Conservation (phyloP, 1,140 invertebrate species). For the Sycophila sp. region DNA sequence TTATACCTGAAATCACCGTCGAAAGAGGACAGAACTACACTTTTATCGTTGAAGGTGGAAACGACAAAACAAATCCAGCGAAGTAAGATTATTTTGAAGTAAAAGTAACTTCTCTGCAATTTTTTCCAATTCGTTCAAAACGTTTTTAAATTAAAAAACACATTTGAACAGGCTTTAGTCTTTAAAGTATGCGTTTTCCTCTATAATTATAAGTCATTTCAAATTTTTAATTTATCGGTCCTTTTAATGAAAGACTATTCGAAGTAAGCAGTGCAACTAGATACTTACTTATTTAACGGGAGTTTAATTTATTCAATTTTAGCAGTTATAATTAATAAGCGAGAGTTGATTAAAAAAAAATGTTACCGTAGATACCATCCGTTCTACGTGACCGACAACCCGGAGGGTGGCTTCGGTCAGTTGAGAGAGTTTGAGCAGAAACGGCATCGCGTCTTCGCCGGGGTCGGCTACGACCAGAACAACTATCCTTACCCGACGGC, state of each 20-base stretch:
- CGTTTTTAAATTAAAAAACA: too few relatives aligned
- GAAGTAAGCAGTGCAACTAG: too few relatives aligned
- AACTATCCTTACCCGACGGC: conserved; percentile 83
- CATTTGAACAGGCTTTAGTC: too few relatives aligned
- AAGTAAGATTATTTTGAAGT: conserved; percentile 59
- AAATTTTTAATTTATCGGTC: too few relatives aligned
- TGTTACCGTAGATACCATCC: conserved; percentile 93
- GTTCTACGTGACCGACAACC: conserved; percentile 90
- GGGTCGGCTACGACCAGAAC: conserved; percentile 78
- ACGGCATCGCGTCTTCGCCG: conserved; percentile 81
- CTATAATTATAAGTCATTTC: too few relatives aligned
- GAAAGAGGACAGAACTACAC: conserved; percentile 89
- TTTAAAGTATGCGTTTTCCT: too few relatives aligned
- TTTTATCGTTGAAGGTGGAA: conserved; percentile 86
- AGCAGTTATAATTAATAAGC: too few relatives aligned
- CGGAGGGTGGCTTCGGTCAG: conserved; percentile 85
- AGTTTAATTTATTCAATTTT: too few relatives aligned
- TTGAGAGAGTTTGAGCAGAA: conserved; percentile 75
- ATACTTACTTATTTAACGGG: too few relatives aligned
- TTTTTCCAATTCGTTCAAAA: too few relatives aligned
- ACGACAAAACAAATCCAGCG: conserved; percentile 73
- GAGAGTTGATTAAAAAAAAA: too few relatives aligned
- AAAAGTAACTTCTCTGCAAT: background rate
- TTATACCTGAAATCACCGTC: conserved; percentile 91
- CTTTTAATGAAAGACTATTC: too few relatives aligned